Conservation (phyloP, 2,888 invertebrate species). For the Corythucha ciliata region DNA sequence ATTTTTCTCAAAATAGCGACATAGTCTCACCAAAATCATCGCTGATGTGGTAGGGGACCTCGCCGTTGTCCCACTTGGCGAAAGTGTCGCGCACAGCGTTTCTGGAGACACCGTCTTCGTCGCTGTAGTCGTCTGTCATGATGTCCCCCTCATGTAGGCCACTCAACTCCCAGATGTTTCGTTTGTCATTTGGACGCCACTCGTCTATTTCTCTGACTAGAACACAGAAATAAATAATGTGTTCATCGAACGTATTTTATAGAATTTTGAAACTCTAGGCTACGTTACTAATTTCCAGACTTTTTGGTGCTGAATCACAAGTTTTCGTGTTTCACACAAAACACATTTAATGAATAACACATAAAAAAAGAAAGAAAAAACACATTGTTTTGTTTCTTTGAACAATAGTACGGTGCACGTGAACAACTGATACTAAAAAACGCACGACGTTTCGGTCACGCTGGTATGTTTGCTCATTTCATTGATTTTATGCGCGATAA, state of each 20-base stretch:
- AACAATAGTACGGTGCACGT: too few relatives aligned
- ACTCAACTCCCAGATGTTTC: slow-evolving; percentile 49
- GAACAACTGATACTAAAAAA: too few relatives aligned
- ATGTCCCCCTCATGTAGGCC: slow-evolving; percentile 55
- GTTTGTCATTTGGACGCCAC: slow-evolving; percentile 44
- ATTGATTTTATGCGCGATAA: too few relatives aligned
- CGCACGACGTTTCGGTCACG: too few relatives aligned
- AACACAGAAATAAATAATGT: not conserved
- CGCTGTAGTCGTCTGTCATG: slow-evolving; percentile 41
- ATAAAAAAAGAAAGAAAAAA: too few relatives aligned
- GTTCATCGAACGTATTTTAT: too few relatives aligned
- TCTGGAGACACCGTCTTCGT: slow-evolving; percentile 27
- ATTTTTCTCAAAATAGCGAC: not conserved
- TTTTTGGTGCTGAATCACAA: not conserved
- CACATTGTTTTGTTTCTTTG: too few relatives aligned
- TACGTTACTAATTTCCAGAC: not conserved
- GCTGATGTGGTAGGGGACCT: slow-evolving; percentile 48
- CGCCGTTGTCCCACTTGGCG: slow-evolving; percentile 47
- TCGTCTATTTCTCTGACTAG: slow-evolving; percentile 40
- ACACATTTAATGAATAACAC: too few relatives aligned
- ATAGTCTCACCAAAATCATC: slow-evolving; percentile 47
- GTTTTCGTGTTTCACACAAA: too few relatives aligned
- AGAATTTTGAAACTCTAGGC: too few relatives aligned
- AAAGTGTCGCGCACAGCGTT: slow-evolving; percentile 35
- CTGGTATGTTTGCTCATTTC: too few relatives aligned